Evolutionary conservation across 2,888 invertebrate species (phyloP), one percentile per base, ranked within the genome.

Genomic region (Eugnorisma glareosa): DNA sequence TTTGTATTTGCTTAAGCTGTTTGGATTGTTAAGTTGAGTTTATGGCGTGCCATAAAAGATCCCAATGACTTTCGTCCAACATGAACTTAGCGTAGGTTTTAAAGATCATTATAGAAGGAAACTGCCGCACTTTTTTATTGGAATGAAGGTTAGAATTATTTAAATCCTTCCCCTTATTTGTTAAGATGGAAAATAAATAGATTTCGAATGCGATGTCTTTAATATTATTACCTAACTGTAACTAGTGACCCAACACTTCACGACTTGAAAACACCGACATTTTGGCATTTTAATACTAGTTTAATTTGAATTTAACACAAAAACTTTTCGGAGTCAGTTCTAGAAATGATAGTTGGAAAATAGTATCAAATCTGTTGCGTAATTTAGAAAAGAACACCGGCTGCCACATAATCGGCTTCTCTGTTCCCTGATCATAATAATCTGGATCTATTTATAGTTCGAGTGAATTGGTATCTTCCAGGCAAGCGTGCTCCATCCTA

Each of bases 11-110:
- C 24, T 77, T 61, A 78, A 81, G 83, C 68, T 85, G 67, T 83
- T 85, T 81, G 78, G 66, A 85, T 81, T 73, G 78, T 71, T 81
- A 63, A 83, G 81, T 69, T 83, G 31, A 84, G 73, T 84, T 84
- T 72, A 83, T 83, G 77, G 57, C 24, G 40, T 66, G 64, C 73
- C 37, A 75, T 82, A 73, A 75, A 73, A 61, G 59, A 31, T 57
- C 8, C 18, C 15, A 57, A 70, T 80, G 57, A 73, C 84, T 54
- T 64, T 59, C 24, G n/a, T 18, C 54, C 48, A 69, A 61, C 48
- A 69, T 71, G 54, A 77, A 69, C 48, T 81, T 81, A 43, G 40
- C 18, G 35, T 31, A 35, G 40, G n/a, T 43, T 15, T 28, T 67
- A 51, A 73, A 40, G 72, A 59, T 51, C 10, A 28, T 37, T 83